Percentiles rank a stretch among this genome's conserved stretches.
These are phyloP conservation scores for Charaxes varanes DNA, from an alignment of 1,140 invertebrate species.

Conservation along the genomic window DNA sequence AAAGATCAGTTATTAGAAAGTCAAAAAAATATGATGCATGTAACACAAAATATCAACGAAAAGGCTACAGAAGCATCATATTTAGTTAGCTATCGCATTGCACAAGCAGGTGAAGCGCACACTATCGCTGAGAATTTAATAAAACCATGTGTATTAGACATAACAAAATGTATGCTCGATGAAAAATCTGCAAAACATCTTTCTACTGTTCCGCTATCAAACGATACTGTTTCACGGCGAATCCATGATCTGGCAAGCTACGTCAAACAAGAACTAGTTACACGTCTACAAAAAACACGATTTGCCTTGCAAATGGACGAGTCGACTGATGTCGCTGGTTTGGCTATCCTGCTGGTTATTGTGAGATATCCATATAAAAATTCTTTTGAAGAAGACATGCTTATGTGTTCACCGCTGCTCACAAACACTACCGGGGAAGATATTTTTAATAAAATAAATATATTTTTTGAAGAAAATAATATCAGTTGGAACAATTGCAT, in stretches of 20 bases:
- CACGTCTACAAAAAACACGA: constrained; percentile 24
- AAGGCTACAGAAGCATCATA: constrained; percentile 24
- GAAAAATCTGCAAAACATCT: constrained; percentile 25
- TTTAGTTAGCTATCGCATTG: constrained; percentile 28
- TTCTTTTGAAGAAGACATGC: constrained; percentile 16
- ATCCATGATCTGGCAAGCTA: constrained; percentile 24
- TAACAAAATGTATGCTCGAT: constrained; percentile 24
- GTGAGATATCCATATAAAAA: constrained; percentile 3
- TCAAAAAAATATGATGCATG: constrained; percentile 17
- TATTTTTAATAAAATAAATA: constrained; percentile 2
- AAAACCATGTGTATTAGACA: constrained; percentile 21
- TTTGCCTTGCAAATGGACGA: constrained; percentile 12
- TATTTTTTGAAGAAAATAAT: constrained; percentile 6
- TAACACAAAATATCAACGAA: constrained; percentile 18
- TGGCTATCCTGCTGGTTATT: constrained; percentile 7
- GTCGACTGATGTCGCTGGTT: constrained; percentile 9
- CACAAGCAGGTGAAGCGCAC: constrained; percentile 20
- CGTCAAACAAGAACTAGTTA: constrained; percentile 27
- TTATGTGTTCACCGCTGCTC: constrained; percentile 7
- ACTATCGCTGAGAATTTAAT: constrained; percentile 18
- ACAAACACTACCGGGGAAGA: constrained; percentile 6
- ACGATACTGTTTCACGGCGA: constrained; percentile 26
- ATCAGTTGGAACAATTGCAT: constrained; percentile 4
- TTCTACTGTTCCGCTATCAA: constrained; percentile 25
- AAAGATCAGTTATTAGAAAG: constrained; percentile 19